These are phyloP conservation scores for Drosophila paracracens DNA, from an alignment of 2,888 invertebrate species.

Conservation along the genomic window DNA sequence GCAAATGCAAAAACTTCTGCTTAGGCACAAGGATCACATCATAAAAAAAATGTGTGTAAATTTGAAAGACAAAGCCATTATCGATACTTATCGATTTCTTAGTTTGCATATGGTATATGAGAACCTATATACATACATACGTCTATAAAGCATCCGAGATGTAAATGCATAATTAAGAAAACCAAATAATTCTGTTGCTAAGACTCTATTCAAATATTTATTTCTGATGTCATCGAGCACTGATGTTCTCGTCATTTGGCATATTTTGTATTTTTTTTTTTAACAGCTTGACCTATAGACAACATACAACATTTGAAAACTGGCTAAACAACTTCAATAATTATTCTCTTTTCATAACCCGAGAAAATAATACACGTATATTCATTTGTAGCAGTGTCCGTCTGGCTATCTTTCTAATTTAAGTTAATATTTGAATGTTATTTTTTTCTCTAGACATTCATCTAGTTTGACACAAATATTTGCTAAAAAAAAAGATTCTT, in stretches of 20 bases:
- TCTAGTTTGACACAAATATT: not conserved
- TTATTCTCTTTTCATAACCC: not conserved
- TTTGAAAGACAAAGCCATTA: not conserved
- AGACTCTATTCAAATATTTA: not conserved
- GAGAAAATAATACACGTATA: not conserved
- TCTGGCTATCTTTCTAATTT: not conserved
- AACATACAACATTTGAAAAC: slow-evolving; percentile 26
- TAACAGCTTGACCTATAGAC: slow-evolving; percentile 17
- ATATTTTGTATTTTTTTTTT: not conserved
- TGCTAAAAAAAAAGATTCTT: not conserved
- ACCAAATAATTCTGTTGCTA: not conserved
- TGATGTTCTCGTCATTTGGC: not conserved
- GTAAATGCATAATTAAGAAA: not conserved
- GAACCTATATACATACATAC: not conserved
- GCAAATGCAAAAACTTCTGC: not conserved
- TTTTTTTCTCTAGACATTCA: not conserved
- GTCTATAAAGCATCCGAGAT: not conserved
- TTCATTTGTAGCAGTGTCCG: not conserved
- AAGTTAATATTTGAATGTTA: not conserved
- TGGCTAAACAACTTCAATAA: slow-evolving; percentile 19
- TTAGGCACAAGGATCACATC: not conserved
- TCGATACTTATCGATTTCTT: not conserved
- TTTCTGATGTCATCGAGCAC: not conserved
- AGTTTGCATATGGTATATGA: not conserved
- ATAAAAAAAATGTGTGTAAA: not conserved